Base-by-base conservation (phyloP, 2,113 vertebrate species). In the Pimephales promelas region DNA sequence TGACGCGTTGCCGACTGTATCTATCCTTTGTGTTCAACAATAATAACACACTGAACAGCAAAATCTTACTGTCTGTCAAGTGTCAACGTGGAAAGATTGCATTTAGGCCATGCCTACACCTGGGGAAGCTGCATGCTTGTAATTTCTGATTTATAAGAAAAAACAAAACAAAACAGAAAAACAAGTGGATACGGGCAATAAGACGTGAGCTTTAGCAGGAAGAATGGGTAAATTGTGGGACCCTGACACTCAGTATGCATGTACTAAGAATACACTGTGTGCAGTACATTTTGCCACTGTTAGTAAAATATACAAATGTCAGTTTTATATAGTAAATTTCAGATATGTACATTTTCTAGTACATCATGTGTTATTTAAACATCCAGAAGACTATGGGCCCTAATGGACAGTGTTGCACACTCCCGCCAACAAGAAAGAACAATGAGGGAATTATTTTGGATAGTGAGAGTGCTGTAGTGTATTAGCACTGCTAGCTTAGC, bases 331-430 rank as follows among this genome's bases (percentile, higher is more conserved):
- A 34, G 3, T 34, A 34, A 4, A 34, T 34, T 34, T 34, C 64
- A 87, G 82, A 79, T 62, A 87, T 34, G 31, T 34, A 31, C 16
- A 70, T 74, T 83, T 81, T 87, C 81, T 87, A 83, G 79, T 79
- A 79, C 14, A 52, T 79, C 14, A 52, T 79, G 72, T 85, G 79
- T 87, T 87, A 66, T 87, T 85, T 73, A 83, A 76, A 66, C 79
- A 77, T 34, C 36, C 64, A 14, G 36, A 57, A 8, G 31, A 78
- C 73, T 28, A 45, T 52, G 77, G 43, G 56, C 78, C 71, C 20
- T 10, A 43, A 75, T 71, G 20, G 24, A 77, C 49, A 36, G 7
- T 79, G 57, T 83, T 28, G 24, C 45, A 14, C 34, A 61, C 28
- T 73, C 61, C 34, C 34, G 73, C 81, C 80, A 84, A 87, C 73